Evolutionary conservation across 2,797 vertebrate species (phyloP).

Genomic region (Enteromius fasciolatus): DNA sequence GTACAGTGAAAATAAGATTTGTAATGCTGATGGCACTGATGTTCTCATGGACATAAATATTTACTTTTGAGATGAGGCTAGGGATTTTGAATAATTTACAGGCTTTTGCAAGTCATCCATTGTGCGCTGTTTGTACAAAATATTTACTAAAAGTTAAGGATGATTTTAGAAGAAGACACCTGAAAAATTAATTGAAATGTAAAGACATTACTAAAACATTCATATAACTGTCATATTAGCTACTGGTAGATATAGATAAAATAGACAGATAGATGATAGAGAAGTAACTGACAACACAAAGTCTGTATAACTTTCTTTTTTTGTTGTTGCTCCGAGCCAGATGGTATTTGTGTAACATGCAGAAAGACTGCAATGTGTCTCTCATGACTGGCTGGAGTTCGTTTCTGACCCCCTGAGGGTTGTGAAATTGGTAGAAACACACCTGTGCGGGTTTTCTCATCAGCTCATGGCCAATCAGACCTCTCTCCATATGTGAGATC

Average conservation of each 20-base stretch:
- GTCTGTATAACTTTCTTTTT: conserved; percentile 5
- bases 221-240: too few relatives aligned
- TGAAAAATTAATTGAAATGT: neutral
- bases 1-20: neutral
- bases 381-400: neutral
- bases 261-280: neutral
- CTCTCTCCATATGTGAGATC: conserved; percentile 33
- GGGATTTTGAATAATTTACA: neutral
- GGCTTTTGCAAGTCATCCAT: neutral
- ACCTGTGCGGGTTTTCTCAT: conserved; percentile 47
- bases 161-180: neutral
- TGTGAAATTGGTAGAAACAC: conserved; percentile 36
- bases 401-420: conserved; percentile 33
- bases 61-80: neutral
- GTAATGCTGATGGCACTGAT: neutral
- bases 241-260: too few relatives aligned
- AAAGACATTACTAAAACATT: neutral
- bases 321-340: conserved; percentile 3
- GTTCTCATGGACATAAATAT: neutral
- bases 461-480: conserved; percentile 36
- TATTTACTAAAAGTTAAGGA: neutral
- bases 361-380: conserved; percentile 23
- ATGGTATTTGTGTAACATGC: conserved; percentile 7
- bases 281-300: neutral
- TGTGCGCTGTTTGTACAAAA: neutral